Evolutionary conservation across 1,140 invertebrate genomes (phyloP), one percentile per base, ranked within the genome.

Genomic region (Globodera ellingtonae): DNA sequence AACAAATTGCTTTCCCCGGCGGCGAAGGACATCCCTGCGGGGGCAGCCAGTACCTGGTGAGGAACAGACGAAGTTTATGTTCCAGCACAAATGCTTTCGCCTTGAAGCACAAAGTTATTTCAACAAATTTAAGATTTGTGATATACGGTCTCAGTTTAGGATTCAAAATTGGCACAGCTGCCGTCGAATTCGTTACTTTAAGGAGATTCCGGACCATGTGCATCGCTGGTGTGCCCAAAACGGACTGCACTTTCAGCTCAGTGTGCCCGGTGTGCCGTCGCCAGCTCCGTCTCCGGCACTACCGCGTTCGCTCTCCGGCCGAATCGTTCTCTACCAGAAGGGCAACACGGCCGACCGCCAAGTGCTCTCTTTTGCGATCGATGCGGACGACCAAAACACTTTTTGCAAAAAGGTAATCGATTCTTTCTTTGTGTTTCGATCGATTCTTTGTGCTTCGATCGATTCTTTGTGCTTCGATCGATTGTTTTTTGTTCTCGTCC

Each of bases 141-240:
- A 35, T 35, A 35, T 35, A 35, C 35, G 35, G 35, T 35, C 35
- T 35, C 35, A 35, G 35, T 35, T 35, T 35, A 35, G 35, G 35
- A 35, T 35, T 35, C 35, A 35, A 35, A 35, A 35, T 35, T 35
- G 35, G 35, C 65, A n/a, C 59, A 24, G 13, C 0, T n/a, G 44
- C 9, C 44, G 7, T 9, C 6, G 10, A 62, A 62, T 18, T 62
- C 1, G 13, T n/a, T 13, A 18, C 44, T 47, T 70, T 86, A 47
- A 86, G 85, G 86, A 88, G 69, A 88, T 88, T 47, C 70, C 87
- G 8, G 87, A 86, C 50, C 67, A 70, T 10, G 84, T 84, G 50
- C 87, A 89, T 72, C 70, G 75, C 47, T 89, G 87, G 87, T 88
- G 85, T 78, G 76, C 83, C 65, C 86, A 87, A 72, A 87, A 87